Evolutionary conservation across 1,140 invertebrate species (phyloP), one percentile per base, ranked within the genome.

Genomic region (Helicoverpa armigera): DNA sequence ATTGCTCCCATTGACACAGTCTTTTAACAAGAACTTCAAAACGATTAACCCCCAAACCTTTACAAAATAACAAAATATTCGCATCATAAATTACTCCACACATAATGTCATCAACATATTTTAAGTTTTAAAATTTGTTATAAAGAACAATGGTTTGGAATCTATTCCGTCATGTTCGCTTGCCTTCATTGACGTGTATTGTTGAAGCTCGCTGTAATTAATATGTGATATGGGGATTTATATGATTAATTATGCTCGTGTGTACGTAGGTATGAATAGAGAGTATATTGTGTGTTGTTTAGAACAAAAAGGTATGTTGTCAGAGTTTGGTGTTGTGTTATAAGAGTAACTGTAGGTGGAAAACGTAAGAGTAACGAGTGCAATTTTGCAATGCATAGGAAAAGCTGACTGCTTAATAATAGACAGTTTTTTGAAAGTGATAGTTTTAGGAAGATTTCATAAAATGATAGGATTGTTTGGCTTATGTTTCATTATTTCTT

Each of bases 191-290:
- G 31, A 43, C 72, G 50, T n/a, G 60, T 75, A 43, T 60, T 75
- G 72, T 75, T 61, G 53, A 60, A 61, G 35, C 14, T 4, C 16
- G 43, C 56, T 73, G 58, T 77, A 60, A 75, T 75, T 61, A 60
- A 75, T 60, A 75, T 61, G 35, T 50, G 54, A 75, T 60, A 60
- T 16, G n/a, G 18, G 18, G 13, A n/a, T 50, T 70, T 48, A 73
- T 16, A 76, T 48, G 72, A 80, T 80, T 65, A 80, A 80, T 81
- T 67, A 76, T 56, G 48, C 3, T 18, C 13, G 43, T 65, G 63
- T 67, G 63, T 18, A 58, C 35, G 5, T 43, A 43, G 35, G 4
- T 43, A 7, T 9, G 9, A 43, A 43, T 43, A 9, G 5, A 43
- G 35, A 43, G 1, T 43, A 43, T 9, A 43, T 43, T 43, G 9